Conservation (phyloP, 2,113 vertebrate species). For the Aldabrachelys gigantea region DNA sequence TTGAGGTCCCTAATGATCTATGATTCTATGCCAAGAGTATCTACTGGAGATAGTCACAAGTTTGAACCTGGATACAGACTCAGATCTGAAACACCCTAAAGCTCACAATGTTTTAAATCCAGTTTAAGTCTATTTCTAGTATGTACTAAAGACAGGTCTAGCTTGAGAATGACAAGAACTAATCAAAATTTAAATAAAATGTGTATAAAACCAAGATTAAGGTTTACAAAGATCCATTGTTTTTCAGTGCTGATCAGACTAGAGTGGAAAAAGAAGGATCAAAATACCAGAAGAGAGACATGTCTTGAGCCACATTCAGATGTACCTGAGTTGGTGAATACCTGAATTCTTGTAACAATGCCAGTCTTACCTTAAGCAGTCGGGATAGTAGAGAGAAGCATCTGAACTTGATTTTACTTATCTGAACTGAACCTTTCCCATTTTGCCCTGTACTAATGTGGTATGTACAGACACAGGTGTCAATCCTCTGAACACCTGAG, state of each 20-base stretch:
- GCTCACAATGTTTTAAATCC: background rate
- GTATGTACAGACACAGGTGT: background rate
- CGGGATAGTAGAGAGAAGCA: background rate
- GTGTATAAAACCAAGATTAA: background rate
- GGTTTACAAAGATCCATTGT: background rate
- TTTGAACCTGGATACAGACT: background rate
- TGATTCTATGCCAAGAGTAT: no score
- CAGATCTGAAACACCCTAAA: background rate
- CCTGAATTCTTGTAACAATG: background rate
- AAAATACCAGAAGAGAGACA: background rate
- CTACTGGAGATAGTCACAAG: background rate
- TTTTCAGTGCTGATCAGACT: background rate
- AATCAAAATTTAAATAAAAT: accelerated
- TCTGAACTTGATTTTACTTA: background rate
- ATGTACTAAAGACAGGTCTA: background rate
- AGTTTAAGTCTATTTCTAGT: background rate
- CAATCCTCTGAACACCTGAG: background rate
- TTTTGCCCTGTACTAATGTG: background rate
- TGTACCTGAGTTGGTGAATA: background rate
- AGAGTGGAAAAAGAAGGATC: background rate
- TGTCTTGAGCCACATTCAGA: background rate
- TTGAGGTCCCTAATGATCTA: no score
- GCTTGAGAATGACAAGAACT: background rate
- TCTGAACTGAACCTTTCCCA: background rate
- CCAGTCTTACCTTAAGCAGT: background rate